Evolutionary conservation across 1,140 invertebrate species (phyloP), one percentile per base, ranked within the genome.

Genomic region (Orussus abietinus): DNA sequence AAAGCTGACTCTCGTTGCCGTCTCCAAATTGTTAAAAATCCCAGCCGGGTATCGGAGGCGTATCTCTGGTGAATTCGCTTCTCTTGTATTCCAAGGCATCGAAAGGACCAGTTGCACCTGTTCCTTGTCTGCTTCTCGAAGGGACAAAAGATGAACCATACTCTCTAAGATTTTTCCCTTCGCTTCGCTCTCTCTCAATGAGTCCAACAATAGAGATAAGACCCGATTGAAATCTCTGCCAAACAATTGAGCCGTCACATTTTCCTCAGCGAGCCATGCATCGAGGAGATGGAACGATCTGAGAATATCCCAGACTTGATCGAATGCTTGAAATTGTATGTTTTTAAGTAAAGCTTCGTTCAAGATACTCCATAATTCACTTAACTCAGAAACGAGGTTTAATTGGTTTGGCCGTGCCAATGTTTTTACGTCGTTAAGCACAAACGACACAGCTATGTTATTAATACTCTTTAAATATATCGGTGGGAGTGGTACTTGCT

Each of bases 21-120:
- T 43, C 42, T 49, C 47, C 11, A 71, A 45, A 25, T 7, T n/a
- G n/a, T n/a, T n/a, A n/a, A n/a, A n/a, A n/a, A n/a, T n/a, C n/a
- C n/a, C n/a, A n/a, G n/a, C n/a, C n/a, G n/a, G n/a, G n/a, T n/a
- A n/a, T n/a, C n/a, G n/a, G n/a, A n/a, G n/a, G n/a, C n/a, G n/a
- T n/a, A n/a, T n/a, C n/a, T n/a, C n/a, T n/a, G n/a, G n/a, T n/a
- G n/a, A n/a, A n/a, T n/a, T n/a, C n/a, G n/a, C n/a, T n/a, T n/a
- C n/a, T n/a, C n/a, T n/a, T n/a, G n/a, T 38, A 5, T 33, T 42
- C 56, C 64, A 64, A 21, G 58, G 46, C 7, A 61, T 31, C 1
- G 45, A 42, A 31, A 69, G 34, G 37, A 72, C 49, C 12, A 47
- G 43, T 28, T 64, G 43, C 38, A 72, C 51, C 17, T 65, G 45